Base-by-base conservation (phyloP, 2,797 vertebrate species). In the Chelidonichthys spinosus region DNA sequence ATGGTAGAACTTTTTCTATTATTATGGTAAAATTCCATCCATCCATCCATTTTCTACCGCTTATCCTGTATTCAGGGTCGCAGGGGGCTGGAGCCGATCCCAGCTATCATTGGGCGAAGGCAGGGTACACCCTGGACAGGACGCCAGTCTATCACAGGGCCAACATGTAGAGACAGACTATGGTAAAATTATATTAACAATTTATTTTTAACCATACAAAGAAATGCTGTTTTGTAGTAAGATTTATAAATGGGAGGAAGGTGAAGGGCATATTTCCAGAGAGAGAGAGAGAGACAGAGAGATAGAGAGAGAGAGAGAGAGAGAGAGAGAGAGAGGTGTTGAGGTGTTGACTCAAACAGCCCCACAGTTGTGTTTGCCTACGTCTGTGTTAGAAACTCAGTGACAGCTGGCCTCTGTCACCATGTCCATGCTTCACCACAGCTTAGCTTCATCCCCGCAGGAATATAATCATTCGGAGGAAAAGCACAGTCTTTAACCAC, bases 401-500 rank as follows among this genome's bases (percentile, higher is more conserved):
- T 44, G 46, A 84, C 80, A 85, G 83, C 77, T 85, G 81, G 76
- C 64, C 79, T 80, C 73, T 56, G 42, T 73, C 76, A 56, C 39
- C 75, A 66, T 43, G 56, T 65, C 58, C 62, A 47, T 64, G 73
- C 59, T 59, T 33, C 54, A 33, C 40, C 58, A 39, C 68, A 71
- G 82, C 83, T 85, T 80, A 83, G 70, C 69, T 15, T 79, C 74
- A 86, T 85, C 80, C 80, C 47, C 52, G 63, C 84, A 85, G 79
- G 84, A 82, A 84, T 76, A 78, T 55, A 74, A 82, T 66, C 63
- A 81, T 81, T 73, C 47, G 35, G 42, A 76, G 79, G 66, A 84
- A 73, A 69, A 81, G 59, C 63, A 18, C 56, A 61, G 67, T 50
- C 71, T 82, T 74, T 83, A 91, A 82, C 49, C 81, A 76, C 71